phyloP scores from a whole-genome alignment of 2,888 invertebrate species.

The Oxystoma pomonae region DNA sequence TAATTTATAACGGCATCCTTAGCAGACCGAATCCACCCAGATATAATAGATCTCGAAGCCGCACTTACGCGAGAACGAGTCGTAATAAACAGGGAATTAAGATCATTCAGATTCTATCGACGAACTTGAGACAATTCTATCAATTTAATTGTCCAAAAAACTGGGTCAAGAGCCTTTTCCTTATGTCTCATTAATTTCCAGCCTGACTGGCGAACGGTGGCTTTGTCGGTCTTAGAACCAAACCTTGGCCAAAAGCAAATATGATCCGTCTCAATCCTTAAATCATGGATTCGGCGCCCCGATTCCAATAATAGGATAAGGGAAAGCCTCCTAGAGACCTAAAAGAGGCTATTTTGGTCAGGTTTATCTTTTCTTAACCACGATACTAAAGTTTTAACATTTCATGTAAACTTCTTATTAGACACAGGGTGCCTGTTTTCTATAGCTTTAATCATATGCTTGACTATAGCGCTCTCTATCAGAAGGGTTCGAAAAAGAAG shows the following conservation, averaged over 20 bases:
- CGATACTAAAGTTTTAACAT: slow-evolving; percentile 2
- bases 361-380: no score
- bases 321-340: slow-evolving; percentile 13
- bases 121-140: no score
- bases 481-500: neutral
- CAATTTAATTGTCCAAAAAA: slow-evolving; percentile 17
- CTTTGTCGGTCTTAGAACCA: slow-evolving; percentile 28
- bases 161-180: slow-evolving; percentile 21
- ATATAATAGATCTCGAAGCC: slow-evolving; percentile 19
- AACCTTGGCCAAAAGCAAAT: slow-evolving; percentile 29
- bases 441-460: slow-evolving; percentile 12
- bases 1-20: slow-evolving; percentile 14
- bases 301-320: slow-evolving; percentile 19
- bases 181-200: no score
- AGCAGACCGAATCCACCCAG: slow-evolving; percentile 19
- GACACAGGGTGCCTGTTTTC: slow-evolving; percentile 1
- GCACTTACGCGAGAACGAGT: slow-evolving; percentile 8
- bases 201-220: slow-evolving; percentile 13
- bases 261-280: no score
- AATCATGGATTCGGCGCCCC: slow-evolving; percentile 16
- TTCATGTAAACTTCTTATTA: no score
- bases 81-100: slow-evolving; percentile 10
- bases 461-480: no score
- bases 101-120: no score
- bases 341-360: no score